Conservation (phyloP, 2,888 invertebrate genomes). For the Heteromurus nitidus region DNA sequence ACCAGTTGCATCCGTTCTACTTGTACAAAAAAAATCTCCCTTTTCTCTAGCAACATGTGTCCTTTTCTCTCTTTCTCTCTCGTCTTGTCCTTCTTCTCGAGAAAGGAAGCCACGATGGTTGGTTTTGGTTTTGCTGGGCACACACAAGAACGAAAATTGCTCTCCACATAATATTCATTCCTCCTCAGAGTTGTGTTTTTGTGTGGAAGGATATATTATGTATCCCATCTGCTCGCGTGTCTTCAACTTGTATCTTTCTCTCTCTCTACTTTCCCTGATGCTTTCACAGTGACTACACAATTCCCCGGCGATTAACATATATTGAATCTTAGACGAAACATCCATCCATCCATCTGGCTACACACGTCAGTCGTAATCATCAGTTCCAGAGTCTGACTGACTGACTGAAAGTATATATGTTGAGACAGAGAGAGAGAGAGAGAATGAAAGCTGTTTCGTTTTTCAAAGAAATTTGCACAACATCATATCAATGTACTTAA, state of each 20-base stretch:
- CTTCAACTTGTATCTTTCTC: neutral
- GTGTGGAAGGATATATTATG: too few relatives aligned
- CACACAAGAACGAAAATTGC: neutral
- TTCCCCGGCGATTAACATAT: constrained; percentile 45
- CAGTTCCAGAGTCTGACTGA: neutral
- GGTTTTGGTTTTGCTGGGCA: neutral
- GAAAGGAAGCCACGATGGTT: neutral
- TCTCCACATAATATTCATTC: neutral
- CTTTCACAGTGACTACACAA: neutral
- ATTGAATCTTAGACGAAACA: constrained; percentile 16
- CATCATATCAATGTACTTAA: neutral
- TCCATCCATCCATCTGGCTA: neutral
- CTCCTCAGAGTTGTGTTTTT: too few relatives aligned
- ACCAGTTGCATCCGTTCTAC: constrained; percentile 46
- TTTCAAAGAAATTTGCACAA: neutral
- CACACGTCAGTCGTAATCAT: constrained; percentile 19
- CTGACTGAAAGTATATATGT: neutral
- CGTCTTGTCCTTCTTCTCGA: neutral
- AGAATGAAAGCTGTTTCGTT: neutral
- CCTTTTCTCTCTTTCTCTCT: constrained; percentile 9
- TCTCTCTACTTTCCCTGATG: neutral
- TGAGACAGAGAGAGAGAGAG: neutral
- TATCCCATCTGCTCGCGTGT: too few relatives aligned
- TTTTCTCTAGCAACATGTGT: constrained; percentile 3
- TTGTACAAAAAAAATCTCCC: neutral